Percentiles rank a stretch among this genome's conserved stretches.
These are phyloP conservation scores for Standfussiana lucernea DNA, from an alignment of 2,888 invertebrate genomes.

Conservation along the genomic window DNA sequence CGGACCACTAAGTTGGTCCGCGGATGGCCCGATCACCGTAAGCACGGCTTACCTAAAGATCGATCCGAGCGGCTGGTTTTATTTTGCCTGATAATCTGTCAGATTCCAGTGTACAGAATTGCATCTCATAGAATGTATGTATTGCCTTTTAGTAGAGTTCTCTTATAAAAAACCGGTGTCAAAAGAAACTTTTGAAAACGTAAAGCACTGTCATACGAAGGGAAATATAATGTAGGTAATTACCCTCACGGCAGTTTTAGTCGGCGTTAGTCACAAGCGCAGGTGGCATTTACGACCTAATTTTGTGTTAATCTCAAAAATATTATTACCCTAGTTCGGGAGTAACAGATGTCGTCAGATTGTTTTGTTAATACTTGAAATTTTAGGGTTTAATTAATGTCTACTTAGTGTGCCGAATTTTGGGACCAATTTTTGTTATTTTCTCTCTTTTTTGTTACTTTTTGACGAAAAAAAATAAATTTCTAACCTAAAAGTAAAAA, in stretches of 20 bases:
- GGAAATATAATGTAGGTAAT: slow-evolving; percentile 59
- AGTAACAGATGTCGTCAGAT: slow-evolving; percentile 67
- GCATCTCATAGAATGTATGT: not conserved
- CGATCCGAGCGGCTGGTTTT: too few species aligned
- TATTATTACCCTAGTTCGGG: slow-evolving; percentile 62
- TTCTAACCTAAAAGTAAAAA: not conserved
- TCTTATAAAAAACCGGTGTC: not conserved
- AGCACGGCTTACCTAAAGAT: too few species aligned
- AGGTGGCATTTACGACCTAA: slow-evolving; percentile 76
- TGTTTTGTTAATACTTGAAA: slow-evolving; percentile 23
- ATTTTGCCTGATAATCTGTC: too few species aligned
- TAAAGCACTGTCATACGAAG: slow-evolving; percentile 17
- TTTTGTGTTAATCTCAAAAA: slow-evolving; percentile 75
- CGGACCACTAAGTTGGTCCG: too few species aligned
- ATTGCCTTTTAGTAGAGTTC: too few species aligned
- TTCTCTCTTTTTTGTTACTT: not conserved
- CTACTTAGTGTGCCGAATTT: not conserved
- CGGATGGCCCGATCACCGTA: too few species aligned
- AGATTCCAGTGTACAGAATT: too few species aligned
- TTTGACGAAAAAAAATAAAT: not conserved
- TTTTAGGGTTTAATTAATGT: slow-evolving; percentile 10
- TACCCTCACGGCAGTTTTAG: slow-evolving; percentile 57
- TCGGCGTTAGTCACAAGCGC: slow-evolving; percentile 55
- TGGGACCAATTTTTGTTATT: not conserved
- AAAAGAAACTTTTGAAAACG: not conserved